phyloP scores from a whole-genome alignment of 1,140 invertebrate genomes.

The Psilanteris sp. region DNA sequence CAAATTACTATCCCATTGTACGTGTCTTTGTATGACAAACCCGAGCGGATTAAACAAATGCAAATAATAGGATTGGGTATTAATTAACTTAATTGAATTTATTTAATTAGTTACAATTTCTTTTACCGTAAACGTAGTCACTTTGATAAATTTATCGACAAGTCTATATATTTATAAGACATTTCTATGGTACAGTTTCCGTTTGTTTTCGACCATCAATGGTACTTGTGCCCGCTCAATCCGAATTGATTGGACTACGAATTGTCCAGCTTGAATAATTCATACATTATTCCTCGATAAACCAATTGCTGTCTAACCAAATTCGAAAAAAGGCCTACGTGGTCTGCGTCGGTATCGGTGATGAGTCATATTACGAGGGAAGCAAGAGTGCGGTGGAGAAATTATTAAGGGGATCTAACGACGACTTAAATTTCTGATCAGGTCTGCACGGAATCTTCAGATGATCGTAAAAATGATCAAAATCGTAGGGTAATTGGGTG shows the following conservation, averaged over 20 bases:
- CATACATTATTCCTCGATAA: conserved; percentile 71
- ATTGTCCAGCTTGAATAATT: conserved; percentile 77
- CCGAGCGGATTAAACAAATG: too few species aligned
- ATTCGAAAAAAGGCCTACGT: conserved; percentile 53
- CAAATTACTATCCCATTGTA: too few species aligned
- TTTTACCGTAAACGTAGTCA: too few species aligned
- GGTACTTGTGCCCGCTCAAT: conserved; percentile 53
- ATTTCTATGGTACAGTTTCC: conserved; percentile 3
- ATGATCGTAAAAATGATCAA: conserved; percentile 25
- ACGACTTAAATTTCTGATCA: conserved; percentile 31
- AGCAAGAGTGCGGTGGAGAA: conserved; percentile 7
- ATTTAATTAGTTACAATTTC: too few species aligned
- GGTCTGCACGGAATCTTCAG: conserved; percentile 15
- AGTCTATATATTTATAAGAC: too few species aligned
- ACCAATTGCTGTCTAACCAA: conserved; percentile 66
- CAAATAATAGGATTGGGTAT: too few species aligned
- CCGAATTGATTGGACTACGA: conserved; percentile 76
- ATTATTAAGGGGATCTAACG: conserved; percentile 32
- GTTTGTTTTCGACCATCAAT: conserved; percentile 27
- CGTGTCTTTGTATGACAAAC: too few species aligned
- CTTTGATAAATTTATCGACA: too few species aligned
- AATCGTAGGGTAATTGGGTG: conserved; percentile 17
- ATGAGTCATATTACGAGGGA: conserved; percentile 28
- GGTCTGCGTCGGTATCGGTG: conserved; percentile 47
- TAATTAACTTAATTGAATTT: too few species aligned